A percentile compares a stretch with the other conserved stretches of the same genome.
These are phyloP conservation scores for Lynx canadensis DNA, from an alignment of 2,113 vertebrate genomes.

Conservation along the genomic window DNA sequence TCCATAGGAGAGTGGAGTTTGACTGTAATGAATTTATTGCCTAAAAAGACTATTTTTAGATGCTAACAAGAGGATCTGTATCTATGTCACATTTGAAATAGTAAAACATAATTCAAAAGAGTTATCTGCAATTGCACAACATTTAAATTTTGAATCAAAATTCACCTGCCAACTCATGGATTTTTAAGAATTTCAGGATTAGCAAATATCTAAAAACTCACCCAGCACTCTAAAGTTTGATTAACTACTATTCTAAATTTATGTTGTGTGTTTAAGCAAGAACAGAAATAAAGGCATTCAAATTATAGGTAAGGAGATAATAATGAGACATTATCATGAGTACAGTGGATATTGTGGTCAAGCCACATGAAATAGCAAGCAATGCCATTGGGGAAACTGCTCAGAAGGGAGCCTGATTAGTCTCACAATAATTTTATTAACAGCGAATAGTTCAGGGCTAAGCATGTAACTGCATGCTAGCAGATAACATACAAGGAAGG, in stretches of 20 bases:
- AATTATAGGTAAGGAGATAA: not conserved
- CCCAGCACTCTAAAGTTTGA: not conserved
- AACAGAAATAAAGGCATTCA: not conserved
- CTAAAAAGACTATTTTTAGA: not conserved
- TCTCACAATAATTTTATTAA: not conserved
- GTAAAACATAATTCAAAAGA: not conserved
- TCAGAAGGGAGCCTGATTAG: not conserved
- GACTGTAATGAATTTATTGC: not conserved
- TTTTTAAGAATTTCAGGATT: not conserved
- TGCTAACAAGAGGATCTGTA: not conserved
- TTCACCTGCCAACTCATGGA: not conserved
- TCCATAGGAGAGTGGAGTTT: not conserved
- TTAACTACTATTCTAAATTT: not conserved
- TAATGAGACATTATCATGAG: not conserved
- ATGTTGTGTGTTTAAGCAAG: not conserved
- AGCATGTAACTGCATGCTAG: not conserved
- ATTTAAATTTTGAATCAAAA: constrained; percentile 21
- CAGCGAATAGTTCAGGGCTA: not conserved
- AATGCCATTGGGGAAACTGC: not conserved
- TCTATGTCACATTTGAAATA: not conserved
- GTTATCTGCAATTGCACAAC: not conserved
- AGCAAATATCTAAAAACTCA: not conserved
- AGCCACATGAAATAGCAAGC: not conserved
- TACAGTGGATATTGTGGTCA: not conserved
- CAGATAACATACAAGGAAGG: not conserved